phyloP scores from a whole-genome alignment of 2,113 vertebrate genomes.

The Apus apus region DNA sequence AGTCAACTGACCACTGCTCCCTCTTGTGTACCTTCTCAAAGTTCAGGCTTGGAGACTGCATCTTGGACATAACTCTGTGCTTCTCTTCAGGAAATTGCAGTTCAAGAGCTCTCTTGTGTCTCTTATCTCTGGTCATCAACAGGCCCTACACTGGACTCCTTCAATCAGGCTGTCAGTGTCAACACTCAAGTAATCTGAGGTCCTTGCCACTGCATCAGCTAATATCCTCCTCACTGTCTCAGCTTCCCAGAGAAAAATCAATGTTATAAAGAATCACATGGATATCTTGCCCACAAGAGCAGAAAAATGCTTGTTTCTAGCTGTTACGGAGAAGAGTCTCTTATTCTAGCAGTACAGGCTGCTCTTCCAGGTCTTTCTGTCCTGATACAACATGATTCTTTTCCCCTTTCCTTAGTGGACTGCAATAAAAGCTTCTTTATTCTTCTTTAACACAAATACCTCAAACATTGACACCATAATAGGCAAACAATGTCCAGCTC shows the following conservation, averaged over 20 bases:
- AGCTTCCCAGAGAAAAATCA: conserved; percentile 8
- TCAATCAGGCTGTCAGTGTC: background rate
- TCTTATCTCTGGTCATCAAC: background rate
- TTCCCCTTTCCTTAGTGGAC: background rate
- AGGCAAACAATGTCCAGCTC: background rate
- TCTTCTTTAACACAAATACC: background rate
- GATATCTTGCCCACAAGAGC: background rate
- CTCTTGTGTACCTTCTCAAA: background rate
- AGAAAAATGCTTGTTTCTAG: background rate
- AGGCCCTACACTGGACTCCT: background rate
- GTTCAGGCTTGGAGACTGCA: background rate
- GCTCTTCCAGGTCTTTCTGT: background rate
- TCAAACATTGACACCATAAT: background rate
- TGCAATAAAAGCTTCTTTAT: background rate
- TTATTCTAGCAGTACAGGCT: background rate
- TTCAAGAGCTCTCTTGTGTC: background rate
- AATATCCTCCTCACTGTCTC: background rate
- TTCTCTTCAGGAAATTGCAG: background rate
- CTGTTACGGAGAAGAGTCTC: background rate
- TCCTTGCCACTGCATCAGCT: background rate
- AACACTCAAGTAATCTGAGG: background rate
- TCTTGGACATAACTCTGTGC: background rate
- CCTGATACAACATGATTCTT: background rate
- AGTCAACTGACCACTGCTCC: background rate
- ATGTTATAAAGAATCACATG: background rate